A percentile compares a stretch with the other conserved stretches of the same genome.
These are phyloP conservation scores for Rhynchomys soricoides DNA, from an alignment of 2,113 vertebrate species.

Conservation along the genomic window DNA sequence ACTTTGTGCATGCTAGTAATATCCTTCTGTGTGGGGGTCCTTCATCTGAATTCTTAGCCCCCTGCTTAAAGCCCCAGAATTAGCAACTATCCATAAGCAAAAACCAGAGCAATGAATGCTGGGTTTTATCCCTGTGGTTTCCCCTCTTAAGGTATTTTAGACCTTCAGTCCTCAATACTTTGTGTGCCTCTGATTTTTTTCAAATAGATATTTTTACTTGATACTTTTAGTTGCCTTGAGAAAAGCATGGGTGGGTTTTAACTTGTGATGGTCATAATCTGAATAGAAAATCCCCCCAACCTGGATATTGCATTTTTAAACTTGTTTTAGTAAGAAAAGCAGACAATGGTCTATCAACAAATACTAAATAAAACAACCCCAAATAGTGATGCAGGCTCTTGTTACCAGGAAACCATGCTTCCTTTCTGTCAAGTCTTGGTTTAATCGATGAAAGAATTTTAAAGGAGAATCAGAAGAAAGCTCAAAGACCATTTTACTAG, in stretches of 20 bases:
- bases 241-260: background rate
- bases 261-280: background rate
- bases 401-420: background rate
- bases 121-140: background rate
- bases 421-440: background rate
- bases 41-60: background rate
- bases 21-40: background rate
- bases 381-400: background rate
- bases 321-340: background rate
- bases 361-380: constrained; percentile 15
- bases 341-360: background rate
- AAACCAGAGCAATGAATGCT: background rate
- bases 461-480: background rate
- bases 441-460: background rate
- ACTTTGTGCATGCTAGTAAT: background rate
- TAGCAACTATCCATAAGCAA: background rate
- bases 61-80: background rate
- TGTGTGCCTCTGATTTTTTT: background rate
- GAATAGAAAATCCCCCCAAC: background rate
- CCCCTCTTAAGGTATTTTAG: background rate
- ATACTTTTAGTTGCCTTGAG: constrained; percentile 24
- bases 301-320: background rate
- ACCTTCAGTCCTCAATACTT: background rate
- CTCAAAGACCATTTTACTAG: background rate
- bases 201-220: background rate